Conservation (phyloP, 2,113 vertebrate genomes). For the Dryoscopus gambensis region DNA sequence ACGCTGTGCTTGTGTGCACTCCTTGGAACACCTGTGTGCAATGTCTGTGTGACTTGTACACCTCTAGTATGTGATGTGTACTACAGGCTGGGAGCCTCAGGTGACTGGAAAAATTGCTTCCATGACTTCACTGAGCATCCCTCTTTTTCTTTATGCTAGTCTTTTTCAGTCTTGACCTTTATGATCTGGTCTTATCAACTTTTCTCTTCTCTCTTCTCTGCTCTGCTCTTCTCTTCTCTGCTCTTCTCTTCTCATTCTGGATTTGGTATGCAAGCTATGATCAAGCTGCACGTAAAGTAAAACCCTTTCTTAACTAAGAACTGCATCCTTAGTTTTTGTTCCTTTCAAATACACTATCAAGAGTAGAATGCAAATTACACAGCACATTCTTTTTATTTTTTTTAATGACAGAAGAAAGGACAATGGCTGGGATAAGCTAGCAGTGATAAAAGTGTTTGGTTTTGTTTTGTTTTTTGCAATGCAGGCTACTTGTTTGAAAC, state of each 20-base stretch:
- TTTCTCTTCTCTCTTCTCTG: no score
- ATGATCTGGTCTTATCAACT: background rate
- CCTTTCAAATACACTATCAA: background rate
- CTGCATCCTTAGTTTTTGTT: background rate
- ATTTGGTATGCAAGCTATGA: background rate
- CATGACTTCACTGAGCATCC: background rate
- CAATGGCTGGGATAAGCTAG: background rate
- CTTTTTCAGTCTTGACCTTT: background rate
- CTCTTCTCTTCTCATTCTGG: no score
- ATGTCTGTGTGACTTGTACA: fast-evolving
- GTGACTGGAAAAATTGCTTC: background rate
- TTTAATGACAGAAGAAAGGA: background rate
- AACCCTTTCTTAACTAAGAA: background rate
- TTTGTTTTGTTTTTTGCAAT: background rate
- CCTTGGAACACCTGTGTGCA: background rate
- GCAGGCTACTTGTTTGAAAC: background rate
- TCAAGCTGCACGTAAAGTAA: background rate
- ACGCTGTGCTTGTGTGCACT: background rate
- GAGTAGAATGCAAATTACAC: background rate
- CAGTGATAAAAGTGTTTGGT: background rate
- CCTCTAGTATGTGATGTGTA: background rate
- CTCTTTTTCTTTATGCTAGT: background rate
- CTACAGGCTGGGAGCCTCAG: background rate
- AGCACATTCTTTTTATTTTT: background rate
- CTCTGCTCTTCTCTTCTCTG: no score